phyloP scores from a whole-genome alignment of 2,113 vertebrate genomes.

The Sisor rabdophorus region DNA sequence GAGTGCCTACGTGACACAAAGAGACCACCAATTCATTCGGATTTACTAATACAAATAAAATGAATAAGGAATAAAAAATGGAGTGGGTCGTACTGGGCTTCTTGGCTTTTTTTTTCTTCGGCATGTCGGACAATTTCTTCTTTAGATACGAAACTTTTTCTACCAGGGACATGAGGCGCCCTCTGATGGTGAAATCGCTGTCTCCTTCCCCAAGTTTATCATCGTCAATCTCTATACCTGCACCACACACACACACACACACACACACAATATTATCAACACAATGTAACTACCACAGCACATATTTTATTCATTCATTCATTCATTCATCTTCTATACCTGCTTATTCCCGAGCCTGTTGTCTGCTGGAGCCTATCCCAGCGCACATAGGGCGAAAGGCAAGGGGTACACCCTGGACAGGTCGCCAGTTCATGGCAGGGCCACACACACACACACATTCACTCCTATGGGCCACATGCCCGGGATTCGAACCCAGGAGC shows the following conservation, averaged over 20 bases:
- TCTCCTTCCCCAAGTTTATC: conserved; percentile 75
- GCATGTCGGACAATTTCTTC: conserved; percentile 80
- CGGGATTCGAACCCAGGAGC: too few species aligned
- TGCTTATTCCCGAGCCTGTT: too few species aligned
- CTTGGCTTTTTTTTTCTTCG: conserved; percentile 73
- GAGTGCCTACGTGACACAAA: conserved; percentile 69
- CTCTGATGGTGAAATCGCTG: conserved; percentile 83
- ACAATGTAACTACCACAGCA: not conserved
- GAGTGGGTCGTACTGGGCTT: conserved; percentile 77
- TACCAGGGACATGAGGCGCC: conserved; percentile 84
- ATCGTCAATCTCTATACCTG: conserved; percentile 88
- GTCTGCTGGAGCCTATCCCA: too few species aligned
- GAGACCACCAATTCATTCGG: not conserved
- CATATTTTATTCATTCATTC: too few species aligned
- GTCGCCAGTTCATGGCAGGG: too few species aligned
- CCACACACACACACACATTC: too few species aligned
- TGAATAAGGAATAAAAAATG: too few species aligned
- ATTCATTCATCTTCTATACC: too few species aligned
- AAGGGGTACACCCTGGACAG: too few species aligned
- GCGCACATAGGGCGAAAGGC: too few species aligned
- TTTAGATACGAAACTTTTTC: conserved; percentile 89
- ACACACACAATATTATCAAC: not conserved
- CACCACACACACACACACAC: not conserved
- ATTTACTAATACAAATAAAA: too few species aligned
- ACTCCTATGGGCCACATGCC: too few species aligned